Evolutionary conservation across 2,113 vertebrate species (phyloP).

Genomic region (Lepisosteus osseus): DNA sequence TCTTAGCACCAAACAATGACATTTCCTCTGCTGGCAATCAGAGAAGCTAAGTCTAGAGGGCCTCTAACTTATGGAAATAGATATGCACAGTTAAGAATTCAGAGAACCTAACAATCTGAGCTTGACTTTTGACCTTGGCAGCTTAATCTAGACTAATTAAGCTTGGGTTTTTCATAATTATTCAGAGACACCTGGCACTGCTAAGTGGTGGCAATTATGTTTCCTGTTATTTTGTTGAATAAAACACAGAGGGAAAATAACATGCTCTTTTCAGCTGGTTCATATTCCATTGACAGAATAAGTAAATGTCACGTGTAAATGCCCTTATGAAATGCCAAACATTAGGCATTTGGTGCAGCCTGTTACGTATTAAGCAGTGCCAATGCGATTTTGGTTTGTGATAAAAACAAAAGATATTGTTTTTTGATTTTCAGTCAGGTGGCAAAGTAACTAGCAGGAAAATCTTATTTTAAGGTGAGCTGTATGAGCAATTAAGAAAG

Average conservation of each 20-base stretch:
- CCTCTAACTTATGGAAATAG: not conserved
- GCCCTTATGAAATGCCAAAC: constrained; percentile 12
- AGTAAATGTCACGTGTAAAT: constrained; percentile 16
- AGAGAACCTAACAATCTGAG: too few relatives aligned
- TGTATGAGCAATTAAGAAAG: too few relatives aligned
- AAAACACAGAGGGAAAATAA: not conserved
- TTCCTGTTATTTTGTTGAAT: not conserved
- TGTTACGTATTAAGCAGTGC: not conserved
- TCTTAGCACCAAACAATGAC: constrained; percentile 13
- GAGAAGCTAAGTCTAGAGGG: not conserved
- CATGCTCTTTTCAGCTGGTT: not conserved
- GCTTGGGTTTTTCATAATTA: too few relatives aligned
- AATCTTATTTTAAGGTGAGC: too few relatives aligned
- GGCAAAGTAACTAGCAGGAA: too few relatives aligned
- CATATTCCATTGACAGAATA: constrained; percentile 7
- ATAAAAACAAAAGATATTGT: too few relatives aligned
- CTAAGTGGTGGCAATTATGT: not conserved
- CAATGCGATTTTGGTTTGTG: not conserved
- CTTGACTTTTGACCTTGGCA: too few relatives aligned
- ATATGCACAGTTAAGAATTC: too few relatives aligned
- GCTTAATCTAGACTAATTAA: too few relatives aligned
- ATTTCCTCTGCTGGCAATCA: not conserved
- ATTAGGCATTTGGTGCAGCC: not conserved
- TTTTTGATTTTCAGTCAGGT: too few relatives aligned
- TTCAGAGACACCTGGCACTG: too few relatives aligned